Evolutionary conservation across 2,797 vertebrate genomes (phyloP), one percentile per base, ranked within the genome.

Genomic region (Chrysocyon brachyurus): DNA sequence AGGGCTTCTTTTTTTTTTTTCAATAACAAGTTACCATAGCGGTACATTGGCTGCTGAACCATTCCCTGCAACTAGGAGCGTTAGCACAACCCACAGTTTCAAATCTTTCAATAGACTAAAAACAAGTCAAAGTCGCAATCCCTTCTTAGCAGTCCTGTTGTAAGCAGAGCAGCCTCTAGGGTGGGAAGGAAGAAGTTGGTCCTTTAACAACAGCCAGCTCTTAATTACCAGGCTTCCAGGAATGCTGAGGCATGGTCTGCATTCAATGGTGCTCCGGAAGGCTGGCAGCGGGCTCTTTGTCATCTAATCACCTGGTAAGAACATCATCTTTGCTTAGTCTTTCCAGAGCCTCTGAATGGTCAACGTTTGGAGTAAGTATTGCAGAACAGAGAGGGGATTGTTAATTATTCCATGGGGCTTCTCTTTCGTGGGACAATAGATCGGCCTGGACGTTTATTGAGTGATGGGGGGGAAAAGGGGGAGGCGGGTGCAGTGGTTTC

Each of bases 301-400:
- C 95, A 97, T 96, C 94, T 98, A 98, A 98, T 97, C 91, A 91
- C 91, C 91, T 97, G 97, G 97, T 91, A 94, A 98, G 97, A 95
- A 94, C 97, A 96, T 95, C 97, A 97, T 96, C 90, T 91, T 94
- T 94, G 75, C 97, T 91, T 91, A 87, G 95, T 91, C 31, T 97
- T 96, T 94, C 93, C 95, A 97, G 94, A 94, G 87, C 15, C 87
- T 70, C 93, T 96, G 91, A 96, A 97, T 88, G 94, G 87, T 95
- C 96, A 79, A 93, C 19, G 1, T 95, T 97, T 93, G 75, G 90
- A 91, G 87, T 96, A 94, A 96, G 96, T 96, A 96, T 97, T 96
- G 79, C 56, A 91, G 87, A 98, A 94, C 75, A 97, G 94, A 97
- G 64, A 93, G 22, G 84, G 54, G 70, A 96, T 93, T 96, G 96